A percentile compares a stretch with the other conserved stretches of the same genome.
Conservation (phyloP, 1,140 invertebrate genomes). For the Holotrichia oblita region DNA sequence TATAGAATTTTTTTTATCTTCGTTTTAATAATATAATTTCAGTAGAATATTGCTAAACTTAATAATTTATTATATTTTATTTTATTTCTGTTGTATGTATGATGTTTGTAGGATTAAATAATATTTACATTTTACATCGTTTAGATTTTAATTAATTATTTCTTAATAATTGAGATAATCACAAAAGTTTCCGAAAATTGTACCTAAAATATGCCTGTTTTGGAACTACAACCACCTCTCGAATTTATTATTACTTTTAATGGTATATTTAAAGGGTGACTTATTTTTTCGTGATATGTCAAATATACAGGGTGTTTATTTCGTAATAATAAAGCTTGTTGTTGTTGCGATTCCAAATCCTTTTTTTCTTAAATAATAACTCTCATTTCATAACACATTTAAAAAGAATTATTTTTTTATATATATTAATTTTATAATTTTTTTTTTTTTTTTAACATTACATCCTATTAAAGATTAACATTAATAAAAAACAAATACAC, state of each 20-base stretch:
- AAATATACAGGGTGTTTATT: not conserved
- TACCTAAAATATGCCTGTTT: not conserved
- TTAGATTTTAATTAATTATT: not conserved
- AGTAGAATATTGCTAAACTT: not conserved
- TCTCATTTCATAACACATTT: not conserved
- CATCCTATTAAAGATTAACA: not conserved
- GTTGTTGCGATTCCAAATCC: conserved; percentile 6
- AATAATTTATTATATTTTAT: not conserved
- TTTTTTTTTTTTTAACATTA: not conserved
- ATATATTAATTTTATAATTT: not conserved
- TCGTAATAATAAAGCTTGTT: not conserved
- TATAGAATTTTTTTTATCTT: not conserved
- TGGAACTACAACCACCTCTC: not conserved
- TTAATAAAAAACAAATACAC: not conserved
- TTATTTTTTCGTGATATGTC: conserved; percentile 1
- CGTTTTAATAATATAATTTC: too few relatives aligned
- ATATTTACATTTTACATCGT: too few relatives aligned
- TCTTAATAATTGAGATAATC: conserved; percentile 36
- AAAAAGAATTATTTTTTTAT: not conserved
- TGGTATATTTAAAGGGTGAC: not conserved
- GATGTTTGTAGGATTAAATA: too few relatives aligned
- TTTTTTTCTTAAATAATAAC: not conserved
- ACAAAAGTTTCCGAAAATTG: conserved; percentile 30
- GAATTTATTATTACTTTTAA: not conserved
- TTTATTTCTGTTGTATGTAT: not conserved